Evolutionary conservation across 2,888 invertebrate species (phyloP), one percentile per base, ranked within the genome.

Genomic region (Cabera pusaria): DNA sequence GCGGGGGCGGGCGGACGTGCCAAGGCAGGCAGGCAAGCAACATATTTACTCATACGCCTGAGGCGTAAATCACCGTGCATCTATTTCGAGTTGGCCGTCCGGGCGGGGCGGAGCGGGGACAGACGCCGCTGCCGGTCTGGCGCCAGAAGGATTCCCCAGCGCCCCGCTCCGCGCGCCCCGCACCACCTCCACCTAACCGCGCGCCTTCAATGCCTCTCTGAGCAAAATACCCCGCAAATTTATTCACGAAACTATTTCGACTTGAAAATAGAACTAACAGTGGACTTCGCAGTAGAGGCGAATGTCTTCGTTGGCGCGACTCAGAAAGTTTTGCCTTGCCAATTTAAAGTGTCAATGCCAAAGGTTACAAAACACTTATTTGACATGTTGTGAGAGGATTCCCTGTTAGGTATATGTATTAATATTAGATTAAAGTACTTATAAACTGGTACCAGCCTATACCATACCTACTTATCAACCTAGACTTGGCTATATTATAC

Each of bases 81-180:
- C 86, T 87, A 85, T 87, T 84, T 87, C 71, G 82, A 85, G 85
- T 77, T 78, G 83, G 75, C 59, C 66, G 72, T 64, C 36, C 38
- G 20, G 51, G 43, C 43, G 61, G 58, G 58, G 72, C 48, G 75
- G 79, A 76, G 78, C 65, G 78, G 76, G 76, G 78, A 78, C 73
- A 83, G 86, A 85, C 85, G 71, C 73, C 75, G 78, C 66, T 84
- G 87, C 73, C 89, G 83, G 87, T 87, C 90, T 89, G 88, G 90
- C 90, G 90, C 89, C 90, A 88, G 82, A 85, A 87, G 89, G 89
- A 89, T 89, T 90, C 90, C 90, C 90, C 90, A 84, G 85, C 86
- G 80, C 83, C 78, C 74, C 79, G 67, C 46, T 62, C 66, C 61
- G 64, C 61, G 66, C 52, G 61, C 56, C 66, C 58, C 61, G 47